Evolutionary conservation across 2,113 vertebrate species (phyloP).

Genomic region (Onychostruthus taczanowskii): DNA sequence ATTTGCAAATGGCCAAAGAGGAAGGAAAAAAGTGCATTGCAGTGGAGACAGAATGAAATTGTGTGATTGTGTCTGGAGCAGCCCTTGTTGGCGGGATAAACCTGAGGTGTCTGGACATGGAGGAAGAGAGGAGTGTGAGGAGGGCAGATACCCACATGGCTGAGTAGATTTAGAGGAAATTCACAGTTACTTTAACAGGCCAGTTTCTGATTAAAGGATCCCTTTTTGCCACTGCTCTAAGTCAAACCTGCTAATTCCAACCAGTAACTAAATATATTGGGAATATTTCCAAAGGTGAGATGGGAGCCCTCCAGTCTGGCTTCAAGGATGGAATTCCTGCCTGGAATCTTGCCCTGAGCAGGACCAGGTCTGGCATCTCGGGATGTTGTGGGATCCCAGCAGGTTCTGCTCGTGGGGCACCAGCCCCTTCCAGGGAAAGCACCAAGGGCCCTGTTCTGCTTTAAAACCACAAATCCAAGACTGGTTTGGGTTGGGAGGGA

Average conservation of each 20-base stretch:
- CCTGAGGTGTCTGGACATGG: not conserved
- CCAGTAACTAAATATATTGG: fast-evolving
- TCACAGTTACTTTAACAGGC: not conserved
- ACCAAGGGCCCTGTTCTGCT: not conserved
- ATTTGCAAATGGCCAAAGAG: not conserved
- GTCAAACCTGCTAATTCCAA: not conserved
- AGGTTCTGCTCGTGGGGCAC: not conserved
- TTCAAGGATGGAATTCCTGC: not conserved
- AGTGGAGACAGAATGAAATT: not conserved
- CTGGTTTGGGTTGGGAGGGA: not conserved
- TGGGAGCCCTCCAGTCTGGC: not conserved
- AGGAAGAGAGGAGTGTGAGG: not conserved
- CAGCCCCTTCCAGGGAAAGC: not conserved
- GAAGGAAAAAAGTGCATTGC: not conserved
- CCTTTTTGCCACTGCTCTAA: not conserved
- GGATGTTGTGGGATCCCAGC: fast-evolving
- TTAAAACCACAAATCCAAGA: not conserved
- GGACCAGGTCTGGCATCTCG: not conserved
- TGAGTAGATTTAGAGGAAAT: not conserved
- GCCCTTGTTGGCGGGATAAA: not conserved
- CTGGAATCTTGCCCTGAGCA: not conserved
- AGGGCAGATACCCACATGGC: not conserved
- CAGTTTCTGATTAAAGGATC: not conserved
- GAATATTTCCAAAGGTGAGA: not conserved
- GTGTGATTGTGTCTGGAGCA: not conserved